Conservation (phyloP, 2,888 invertebrate genomes). For the Deilephila porcellus region DNA sequence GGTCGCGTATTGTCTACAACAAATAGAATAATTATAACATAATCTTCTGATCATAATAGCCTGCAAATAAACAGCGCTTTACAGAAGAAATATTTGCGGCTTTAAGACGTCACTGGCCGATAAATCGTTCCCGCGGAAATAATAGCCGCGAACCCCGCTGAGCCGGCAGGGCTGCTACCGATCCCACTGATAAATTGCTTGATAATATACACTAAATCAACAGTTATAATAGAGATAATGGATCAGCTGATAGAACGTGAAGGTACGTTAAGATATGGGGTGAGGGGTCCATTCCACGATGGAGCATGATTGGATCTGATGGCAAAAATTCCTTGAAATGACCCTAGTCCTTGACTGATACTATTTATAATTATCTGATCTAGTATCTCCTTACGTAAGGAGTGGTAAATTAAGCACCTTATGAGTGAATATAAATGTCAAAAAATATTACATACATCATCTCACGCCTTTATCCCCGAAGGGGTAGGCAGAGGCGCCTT, state of each 20-base stretch:
- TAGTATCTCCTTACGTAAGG: too few species aligned
- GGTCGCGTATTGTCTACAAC: background rate
- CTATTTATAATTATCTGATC: too few species aligned
- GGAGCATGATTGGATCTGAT: too few species aligned
- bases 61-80: constrained; percentile 18
- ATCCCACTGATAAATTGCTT: constrained; percentile 2
- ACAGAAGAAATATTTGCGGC: constrained; percentile 12
- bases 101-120: constrained; percentile 30
- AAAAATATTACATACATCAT: too few species aligned
- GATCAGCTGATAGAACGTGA: background rate
- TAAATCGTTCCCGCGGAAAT: constrained; percentile 31
- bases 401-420: too few species aligned
- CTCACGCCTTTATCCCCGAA: too few species aligned
- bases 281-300: too few species aligned
- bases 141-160: constrained; percentile 30
- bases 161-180: constrained; percentile 20
- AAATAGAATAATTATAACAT: background rate
- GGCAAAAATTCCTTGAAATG: too few species aligned
- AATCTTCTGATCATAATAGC: background rate
- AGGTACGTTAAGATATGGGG: too few species aligned
- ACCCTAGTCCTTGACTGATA: too few species aligned
- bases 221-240: background rate
- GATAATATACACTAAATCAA: background rate
- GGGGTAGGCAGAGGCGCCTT: too few species aligned
- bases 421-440: too few species aligned